Conservation (phyloP, 2,888 invertebrate species). For the Agonopterix alstromeriana region DNA sequence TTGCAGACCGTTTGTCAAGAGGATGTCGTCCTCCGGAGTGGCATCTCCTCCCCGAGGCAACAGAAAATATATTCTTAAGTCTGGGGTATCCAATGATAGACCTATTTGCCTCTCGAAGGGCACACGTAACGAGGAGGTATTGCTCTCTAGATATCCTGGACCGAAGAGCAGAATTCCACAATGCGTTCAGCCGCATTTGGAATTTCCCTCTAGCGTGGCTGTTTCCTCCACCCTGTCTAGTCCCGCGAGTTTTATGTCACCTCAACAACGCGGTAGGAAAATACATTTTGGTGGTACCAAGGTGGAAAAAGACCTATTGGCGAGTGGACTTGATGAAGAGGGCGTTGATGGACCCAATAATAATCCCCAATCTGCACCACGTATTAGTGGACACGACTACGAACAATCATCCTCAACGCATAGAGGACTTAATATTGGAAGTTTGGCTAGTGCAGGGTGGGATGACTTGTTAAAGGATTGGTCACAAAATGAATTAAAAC, state of each 20-base stretch:
- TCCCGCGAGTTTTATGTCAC: slow-evolving; percentile 21
- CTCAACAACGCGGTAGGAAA: slow-evolving; percentile 14
- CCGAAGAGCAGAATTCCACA: not conserved
- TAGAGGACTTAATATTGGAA: slow-evolving; percentile 6
- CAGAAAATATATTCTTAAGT: slow-evolving; percentile 8
- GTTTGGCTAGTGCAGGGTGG: slow-evolving; percentile 21
- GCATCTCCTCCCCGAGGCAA: slow-evolving; percentile 12
- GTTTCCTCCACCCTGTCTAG: slow-evolving; percentile 24
- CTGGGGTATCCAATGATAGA: slow-evolving; percentile 14
- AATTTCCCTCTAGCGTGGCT: slow-evolving; percentile 18
- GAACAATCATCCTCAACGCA: slow-evolving; percentile 7
- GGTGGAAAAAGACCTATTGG: slow-evolving; percentile 10
- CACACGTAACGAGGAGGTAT: slow-evolving; percentile 8
- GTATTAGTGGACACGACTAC: slow-evolving; percentile 11
- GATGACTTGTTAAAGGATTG: slow-evolving; percentile 8
- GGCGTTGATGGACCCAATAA: slow-evolving; percentile 7
- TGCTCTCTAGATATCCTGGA: slow-evolving; percentile 1
- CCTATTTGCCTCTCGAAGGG: slow-evolving; percentile 11
- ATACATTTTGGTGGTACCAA: slow-evolving; percentile 7
- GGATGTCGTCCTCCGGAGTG: slow-evolving; percentile 11
- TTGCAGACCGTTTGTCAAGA: slow-evolving; percentile 13
- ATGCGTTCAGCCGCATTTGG: slow-evolving; percentile 23
- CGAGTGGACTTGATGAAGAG: slow-evolving; percentile 15
- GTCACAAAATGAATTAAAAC: slow-evolving; percentile 8
- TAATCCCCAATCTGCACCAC: slow-evolving; percentile 7